Conservation (phyloP, 2,797 vertebrate genomes). For the Sebastes wilsoni region DNA sequence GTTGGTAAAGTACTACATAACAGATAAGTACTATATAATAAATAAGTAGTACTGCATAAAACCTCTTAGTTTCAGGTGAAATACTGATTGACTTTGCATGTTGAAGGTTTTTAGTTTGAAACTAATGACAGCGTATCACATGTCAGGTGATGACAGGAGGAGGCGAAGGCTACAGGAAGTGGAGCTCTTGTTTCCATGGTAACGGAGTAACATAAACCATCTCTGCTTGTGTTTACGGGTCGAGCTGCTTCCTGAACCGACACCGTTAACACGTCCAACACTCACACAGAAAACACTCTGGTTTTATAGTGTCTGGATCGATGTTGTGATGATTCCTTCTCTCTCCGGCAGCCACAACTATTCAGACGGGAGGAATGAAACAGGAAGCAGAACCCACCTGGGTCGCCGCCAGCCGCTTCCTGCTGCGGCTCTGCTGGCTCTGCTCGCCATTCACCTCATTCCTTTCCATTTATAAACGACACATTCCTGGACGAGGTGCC, state of each 20-base stretch:
- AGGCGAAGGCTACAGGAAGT: too few species aligned
- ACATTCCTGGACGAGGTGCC: conserved; percentile 88
- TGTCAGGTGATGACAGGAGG: too few species aligned
- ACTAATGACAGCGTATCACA: too few species aligned
- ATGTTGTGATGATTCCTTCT: neutral
- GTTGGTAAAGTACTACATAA: too few species aligned
- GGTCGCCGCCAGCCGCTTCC: conserved; percentile 77
- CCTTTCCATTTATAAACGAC: conserved; percentile 85
- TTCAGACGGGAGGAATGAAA: conserved; percentile 34
- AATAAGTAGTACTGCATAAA: too few species aligned
- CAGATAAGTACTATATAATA: too few species aligned
- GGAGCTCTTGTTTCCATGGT: too few species aligned
- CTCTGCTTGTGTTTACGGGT: neutral
- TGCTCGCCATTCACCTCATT: conserved; percentile 80
- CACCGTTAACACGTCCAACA: neutral
- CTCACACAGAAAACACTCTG: neutral
- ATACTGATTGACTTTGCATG: too few species aligned
- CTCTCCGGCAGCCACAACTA: conserved; percentile 5
- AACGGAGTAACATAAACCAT: conserved; percentile 1
- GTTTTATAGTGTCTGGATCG: neutral
- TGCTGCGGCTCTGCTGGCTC: conserved; percentile 66
- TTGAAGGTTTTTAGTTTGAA: too few species aligned
- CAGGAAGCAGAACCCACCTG: conserved; percentile 12
- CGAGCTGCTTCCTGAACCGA: neutral
- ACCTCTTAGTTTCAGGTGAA: too few species aligned